Conservation (phyloP, 2,888 invertebrate genomes). For the Agrotis exclamationis region DNA sequence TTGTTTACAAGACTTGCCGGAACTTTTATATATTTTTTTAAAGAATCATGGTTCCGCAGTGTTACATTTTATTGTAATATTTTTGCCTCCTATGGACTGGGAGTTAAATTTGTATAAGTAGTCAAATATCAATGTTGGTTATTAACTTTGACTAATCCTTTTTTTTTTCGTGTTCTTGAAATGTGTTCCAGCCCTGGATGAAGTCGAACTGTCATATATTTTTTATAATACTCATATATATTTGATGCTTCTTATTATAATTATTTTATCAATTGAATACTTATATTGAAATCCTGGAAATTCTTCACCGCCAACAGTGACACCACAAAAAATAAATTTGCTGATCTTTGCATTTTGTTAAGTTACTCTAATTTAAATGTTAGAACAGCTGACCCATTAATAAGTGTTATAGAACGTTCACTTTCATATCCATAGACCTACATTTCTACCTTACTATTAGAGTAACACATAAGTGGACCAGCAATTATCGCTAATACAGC, state of each 20-base stretch:
- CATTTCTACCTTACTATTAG: neutral
- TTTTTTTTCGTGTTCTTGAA: too few species aligned
- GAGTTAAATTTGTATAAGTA: too few species aligned
- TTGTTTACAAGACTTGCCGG: slow-evolving; percentile 18
- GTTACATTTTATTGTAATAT: too few species aligned
- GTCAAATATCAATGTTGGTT: too few species aligned
- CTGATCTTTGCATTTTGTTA: neutral
- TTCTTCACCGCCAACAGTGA: too few species aligned
- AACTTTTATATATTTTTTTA: neutral
- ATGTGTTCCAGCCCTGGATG: too few species aligned
- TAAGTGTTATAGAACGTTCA: neutral
- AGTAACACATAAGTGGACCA: slow-evolving; percentile 28
- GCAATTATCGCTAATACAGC: slow-evolving; percentile 45
- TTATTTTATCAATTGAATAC: neutral
- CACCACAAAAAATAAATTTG: neutral
- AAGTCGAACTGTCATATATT: too few species aligned
- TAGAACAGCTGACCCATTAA: neutral
- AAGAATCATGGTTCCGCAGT: slow-evolving; percentile 34
- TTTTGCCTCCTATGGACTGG: too few species aligned
- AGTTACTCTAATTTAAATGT: neutral
- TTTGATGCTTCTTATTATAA: too few species aligned
- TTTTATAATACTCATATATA: too few species aligned
- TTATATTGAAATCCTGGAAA: neutral
- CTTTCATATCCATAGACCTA: slow-evolving; percentile 15
- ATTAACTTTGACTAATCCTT: too few species aligned